phyloP scores from a whole-genome alignment of 2,113 vertebrate genomes.

The Misgurnus mizolepis region DNA sequence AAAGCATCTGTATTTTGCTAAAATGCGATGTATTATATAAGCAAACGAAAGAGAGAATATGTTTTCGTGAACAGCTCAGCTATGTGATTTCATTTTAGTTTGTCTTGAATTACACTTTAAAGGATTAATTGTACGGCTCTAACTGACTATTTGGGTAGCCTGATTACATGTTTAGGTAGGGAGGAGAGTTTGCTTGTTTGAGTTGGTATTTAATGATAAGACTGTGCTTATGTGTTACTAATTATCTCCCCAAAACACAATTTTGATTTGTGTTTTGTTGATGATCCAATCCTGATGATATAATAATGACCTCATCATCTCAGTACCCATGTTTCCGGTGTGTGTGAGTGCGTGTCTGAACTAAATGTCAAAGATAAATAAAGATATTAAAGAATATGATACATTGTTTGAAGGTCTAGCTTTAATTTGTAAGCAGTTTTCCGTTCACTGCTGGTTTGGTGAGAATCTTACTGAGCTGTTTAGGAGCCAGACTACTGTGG shows the following conservation, averaged over 20 bases:
- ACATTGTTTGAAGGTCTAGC: not conserved
- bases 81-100: not conserved
- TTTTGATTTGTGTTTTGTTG: not conserved
- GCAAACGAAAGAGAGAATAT: not conserved
- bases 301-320: constrained; percentile 5
- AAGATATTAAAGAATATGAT: not conserved
- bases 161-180: constrained; percentile 45
- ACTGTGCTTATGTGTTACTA: not conserved
- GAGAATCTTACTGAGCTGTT: not conserved
- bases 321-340: not conserved
- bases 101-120: constrained; percentile 28
- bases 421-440: too few species aligned
- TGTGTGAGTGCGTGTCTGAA: too few species aligned
- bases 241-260: not conserved
- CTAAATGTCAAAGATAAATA: too few species aligned
- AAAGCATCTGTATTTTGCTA: not conserved
- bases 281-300: not conserved
- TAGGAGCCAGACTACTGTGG: not conserved
- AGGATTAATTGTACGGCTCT: constrained; percentile 45
- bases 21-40: not conserved
- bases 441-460: too few species aligned
- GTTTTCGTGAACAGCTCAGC: constrained; percentile 4
- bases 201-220: constrained; percentile 26
- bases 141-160: constrained; percentile 28
- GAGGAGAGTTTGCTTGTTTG: constrained; percentile 32